Evolutionary conservation across 2,797 vertebrate genomes (phyloP).

Genomic region (Corythornis leucogaster): DNA sequence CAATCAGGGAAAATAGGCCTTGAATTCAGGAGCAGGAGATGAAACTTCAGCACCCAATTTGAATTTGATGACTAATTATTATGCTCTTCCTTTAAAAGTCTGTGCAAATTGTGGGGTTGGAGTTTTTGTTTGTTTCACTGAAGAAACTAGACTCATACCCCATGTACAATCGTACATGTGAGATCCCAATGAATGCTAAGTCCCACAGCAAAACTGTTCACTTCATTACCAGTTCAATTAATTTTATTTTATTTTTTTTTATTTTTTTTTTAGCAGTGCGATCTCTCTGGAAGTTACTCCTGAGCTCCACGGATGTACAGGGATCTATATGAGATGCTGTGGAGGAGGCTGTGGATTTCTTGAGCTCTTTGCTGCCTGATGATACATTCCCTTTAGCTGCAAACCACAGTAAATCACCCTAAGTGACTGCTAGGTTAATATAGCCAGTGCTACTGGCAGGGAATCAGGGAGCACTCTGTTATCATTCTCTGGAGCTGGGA

Average conservation of each 20-base stretch:
- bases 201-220: neutral
- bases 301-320: neutral
- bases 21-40: neutral
- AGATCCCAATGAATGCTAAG: neutral
- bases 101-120: neutral
- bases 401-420: neutral
- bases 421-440: neutral
- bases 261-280: neutral
- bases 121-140: neutral
- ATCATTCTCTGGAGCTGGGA: neutral
- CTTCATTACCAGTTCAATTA: neutral
- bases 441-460: neutral
- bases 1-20: neutral
- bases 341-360: neutral
- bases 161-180: fast-evolving
- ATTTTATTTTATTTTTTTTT: too few relatives aligned
- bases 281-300: neutral
- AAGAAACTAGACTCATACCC: neutral
- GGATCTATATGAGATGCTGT: neutral
- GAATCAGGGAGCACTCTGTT: neutral
- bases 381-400: neutral
- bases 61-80: neutral
- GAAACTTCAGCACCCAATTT: neutral
- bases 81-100: neutral
- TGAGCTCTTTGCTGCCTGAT: neutral